Evolutionary conservation across 2,113 vertebrate genomes (phyloP).

Genomic region (Etheostoma spectabile): DNA sequence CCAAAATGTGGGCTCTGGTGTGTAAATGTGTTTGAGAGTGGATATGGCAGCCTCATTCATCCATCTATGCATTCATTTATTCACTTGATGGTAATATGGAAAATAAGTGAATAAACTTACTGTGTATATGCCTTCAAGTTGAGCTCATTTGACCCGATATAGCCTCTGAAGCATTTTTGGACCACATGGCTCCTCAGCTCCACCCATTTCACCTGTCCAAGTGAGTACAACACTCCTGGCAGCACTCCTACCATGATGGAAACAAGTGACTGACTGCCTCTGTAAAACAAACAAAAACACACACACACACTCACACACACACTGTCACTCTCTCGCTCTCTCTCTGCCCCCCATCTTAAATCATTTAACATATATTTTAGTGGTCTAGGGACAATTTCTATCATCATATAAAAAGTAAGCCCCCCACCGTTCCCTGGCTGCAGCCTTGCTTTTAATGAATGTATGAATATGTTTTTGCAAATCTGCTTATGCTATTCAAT

Average conservation of each 20-base stretch:
- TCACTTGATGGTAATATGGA: constrained; percentile 33
- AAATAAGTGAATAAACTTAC: constrained; percentile 38
- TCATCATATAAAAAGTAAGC: neutral
- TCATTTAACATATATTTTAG: neutral
- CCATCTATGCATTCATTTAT: constrained; percentile 35
- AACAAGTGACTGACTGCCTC: constrained; percentile 29
- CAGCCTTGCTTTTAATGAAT: constrained; percentile 16
- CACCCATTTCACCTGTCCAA: constrained; percentile 50
- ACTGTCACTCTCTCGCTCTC: neutral
- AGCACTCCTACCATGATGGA: constrained; percentile 28
- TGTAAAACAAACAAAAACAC: constrained; percentile 15
- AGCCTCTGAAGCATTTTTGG: constrained; percentile 49
- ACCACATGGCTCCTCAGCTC: constrained; percentile 3
- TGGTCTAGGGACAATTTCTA: neutral
- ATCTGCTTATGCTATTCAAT: constrained; percentile 19
- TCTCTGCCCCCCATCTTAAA: constrained; percentile 8
- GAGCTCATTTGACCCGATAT: constrained; percentile 34
- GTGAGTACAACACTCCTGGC: constrained; percentile 41
- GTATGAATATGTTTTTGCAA: constrained; percentile 34
- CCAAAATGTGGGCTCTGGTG: constrained; percentile 44
- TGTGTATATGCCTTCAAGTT: constrained; percentile 39
- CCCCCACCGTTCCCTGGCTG: neutral
- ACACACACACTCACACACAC: constrained; percentile 7
- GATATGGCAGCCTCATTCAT: constrained; percentile 50
- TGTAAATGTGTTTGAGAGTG: constrained; percentile 45